Percentiles rank a stretch among this genome's conserved stretches.
phyloP scores from a whole-genome alignment of 1,140 invertebrate genomes.

The Zaprionus africanus region DNA sequence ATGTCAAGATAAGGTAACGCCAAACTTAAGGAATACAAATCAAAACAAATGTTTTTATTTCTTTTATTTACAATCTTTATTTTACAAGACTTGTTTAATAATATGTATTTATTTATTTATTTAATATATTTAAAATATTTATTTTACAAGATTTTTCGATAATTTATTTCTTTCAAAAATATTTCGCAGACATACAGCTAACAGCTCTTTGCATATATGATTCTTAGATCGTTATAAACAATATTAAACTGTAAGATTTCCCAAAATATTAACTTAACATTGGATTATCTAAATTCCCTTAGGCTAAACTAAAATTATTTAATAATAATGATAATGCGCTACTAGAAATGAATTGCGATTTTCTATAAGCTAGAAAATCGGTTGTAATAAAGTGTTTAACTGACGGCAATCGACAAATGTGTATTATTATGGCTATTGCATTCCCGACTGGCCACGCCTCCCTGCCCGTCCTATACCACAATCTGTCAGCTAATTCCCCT shows the following conservation, averaged over 20 bases:
- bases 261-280: not conserved
- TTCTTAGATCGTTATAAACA: not conserved
- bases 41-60: not conserved
- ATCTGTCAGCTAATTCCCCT: not conserved
- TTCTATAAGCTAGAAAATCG: not conserved
- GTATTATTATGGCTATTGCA: not conserved
- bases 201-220: too few species aligned
- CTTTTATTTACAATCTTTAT: not conserved
- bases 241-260: not conserved
- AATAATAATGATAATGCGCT: slow-evolving; percentile 4
- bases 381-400: not conserved
- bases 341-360: slow-evolving; percentile 12
- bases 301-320: not conserved
- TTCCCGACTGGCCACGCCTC: not conserved
- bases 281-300: not conserved
- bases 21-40: not conserved
- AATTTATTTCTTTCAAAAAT: slow-evolving; percentile 23
- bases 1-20: slow-evolving; percentile 3
- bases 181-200: slow-evolving; percentile 5
- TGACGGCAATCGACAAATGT: not conserved
- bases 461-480: not conserved
- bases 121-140: not conserved
- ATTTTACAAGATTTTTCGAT: slow-evolving; percentile 7
- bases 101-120: not conserved
- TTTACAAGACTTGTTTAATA: not conserved